A percentile compares a stretch with the other conserved stretches of the same genome.
Evolutionary conservation across 2,797 vertebrate genomes (phyloP).

Genomic region (Syncerus caffer): DNA sequence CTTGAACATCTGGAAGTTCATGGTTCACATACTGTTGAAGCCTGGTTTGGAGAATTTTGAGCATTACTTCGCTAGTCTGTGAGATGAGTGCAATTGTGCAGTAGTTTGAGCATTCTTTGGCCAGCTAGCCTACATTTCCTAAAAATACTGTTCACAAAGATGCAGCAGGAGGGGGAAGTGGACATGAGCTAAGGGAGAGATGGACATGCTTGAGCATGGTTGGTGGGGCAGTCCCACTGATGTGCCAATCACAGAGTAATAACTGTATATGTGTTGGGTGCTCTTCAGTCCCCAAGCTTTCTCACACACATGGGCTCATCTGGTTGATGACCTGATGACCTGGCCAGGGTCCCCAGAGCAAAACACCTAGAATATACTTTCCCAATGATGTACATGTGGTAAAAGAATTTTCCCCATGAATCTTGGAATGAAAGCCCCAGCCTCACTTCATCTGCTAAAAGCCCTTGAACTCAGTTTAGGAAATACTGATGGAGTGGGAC

Average conservation of each 20-base stretch:
- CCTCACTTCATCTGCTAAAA: background rate
- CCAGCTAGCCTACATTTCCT: background rate
- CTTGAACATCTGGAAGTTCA: background rate
- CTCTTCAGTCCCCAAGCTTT: no score
- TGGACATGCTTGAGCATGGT: rapidly evolving
- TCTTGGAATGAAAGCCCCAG: background rate
- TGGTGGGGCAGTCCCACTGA: rapidly evolving
- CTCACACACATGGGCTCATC: rapidly evolving
- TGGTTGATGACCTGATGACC: background rate
- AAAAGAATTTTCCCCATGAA: background rate
- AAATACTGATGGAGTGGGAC: background rate
- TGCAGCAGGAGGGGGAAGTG: background rate
- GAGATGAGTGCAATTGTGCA: background rate
- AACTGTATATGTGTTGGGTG: rapidly evolving
- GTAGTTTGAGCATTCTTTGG: background rate
- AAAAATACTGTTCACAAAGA: no score
- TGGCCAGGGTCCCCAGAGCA: background rate
- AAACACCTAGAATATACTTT: background rate
- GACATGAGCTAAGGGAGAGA: background rate
- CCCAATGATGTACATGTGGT: background rate
- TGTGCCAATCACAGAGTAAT: rapidly evolving
- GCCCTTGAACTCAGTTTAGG: background rate
- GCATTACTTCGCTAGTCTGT: background rate
- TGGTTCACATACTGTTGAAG: background rate
- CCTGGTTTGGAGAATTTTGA: background rate